Base-by-base conservation (phyloP, 2,888 invertebrate species). In the Nomada fabriciana region DNA sequence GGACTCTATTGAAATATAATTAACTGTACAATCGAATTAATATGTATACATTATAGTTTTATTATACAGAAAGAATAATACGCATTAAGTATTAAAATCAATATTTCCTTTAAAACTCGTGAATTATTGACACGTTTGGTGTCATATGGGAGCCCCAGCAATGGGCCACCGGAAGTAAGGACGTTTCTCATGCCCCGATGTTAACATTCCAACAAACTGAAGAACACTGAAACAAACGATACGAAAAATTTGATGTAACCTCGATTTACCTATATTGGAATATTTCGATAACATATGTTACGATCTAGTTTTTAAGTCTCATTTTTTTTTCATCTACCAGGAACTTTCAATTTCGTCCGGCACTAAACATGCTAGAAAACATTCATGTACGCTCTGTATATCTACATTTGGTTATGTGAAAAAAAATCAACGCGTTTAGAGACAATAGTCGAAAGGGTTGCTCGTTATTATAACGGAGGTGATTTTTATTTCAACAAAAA, bases 401-500 rank as follows among this genome's bases (percentile, higher is more conserved):
- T 79, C 68, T 23, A 52, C 25, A 10, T 4, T 50, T 36, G 18
- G 47, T 11, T 50, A 13, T 13, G n/a, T n/a, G 9, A n/a, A 50
- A 18, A 42, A 52, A 57, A 53, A 11, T 13, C 20, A 73, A 47
- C 13, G 29, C n/a, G 29, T 55, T 43, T 10, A 29, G 20, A 63
- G 47, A 36, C 23, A 70, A 60, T 20, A 60, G 52, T 73, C 29
- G 68, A 64, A 61, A 63, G 53, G 23, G 57, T 23, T 79, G 61
- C 57, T 82, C 76, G 70, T 82, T 74, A 74, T 88, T 87, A 89
- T 93, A 94, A 93, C 93, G 93, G 92, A 93, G 93, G 91, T 94
- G 93, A 93, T 93, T 93, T 93, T 94, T 94, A 94, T 94, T 94
- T 94, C 94, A 94, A 94, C 94, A 94, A 94, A 94, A 94, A 94